Conservation (phyloP, 2,113 vertebrate genomes). For the Ivindomyrus marchei region DNA sequence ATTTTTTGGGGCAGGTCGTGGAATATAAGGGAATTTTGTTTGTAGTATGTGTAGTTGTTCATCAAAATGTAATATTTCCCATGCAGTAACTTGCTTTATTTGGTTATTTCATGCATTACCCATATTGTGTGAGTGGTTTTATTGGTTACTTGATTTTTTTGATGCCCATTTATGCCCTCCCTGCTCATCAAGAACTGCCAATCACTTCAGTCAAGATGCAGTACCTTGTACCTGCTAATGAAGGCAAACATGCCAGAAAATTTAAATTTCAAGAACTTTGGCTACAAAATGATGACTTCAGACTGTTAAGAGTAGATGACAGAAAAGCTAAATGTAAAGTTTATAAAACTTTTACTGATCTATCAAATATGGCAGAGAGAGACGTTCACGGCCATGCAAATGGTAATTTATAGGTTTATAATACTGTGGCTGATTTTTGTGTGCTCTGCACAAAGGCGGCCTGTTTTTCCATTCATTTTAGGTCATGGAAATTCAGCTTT, state of each 20-base stretch:
- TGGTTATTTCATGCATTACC: background rate
- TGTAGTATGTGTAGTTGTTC: background rate
- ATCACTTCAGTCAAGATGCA: background rate
- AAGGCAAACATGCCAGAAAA: background rate
- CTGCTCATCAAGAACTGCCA: background rate
- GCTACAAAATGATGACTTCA: background rate
- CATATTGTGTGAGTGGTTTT: background rate
- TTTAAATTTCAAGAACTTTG: background rate
- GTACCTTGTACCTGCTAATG: background rate
- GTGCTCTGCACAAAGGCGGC: background rate
- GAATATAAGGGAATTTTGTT: background rate
- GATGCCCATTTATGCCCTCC: background rate
- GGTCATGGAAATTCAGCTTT: background rate
- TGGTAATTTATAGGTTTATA: background rate
- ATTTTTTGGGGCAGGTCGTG: background rate
- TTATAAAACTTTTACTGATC: background rate
- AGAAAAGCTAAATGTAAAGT: background rate
- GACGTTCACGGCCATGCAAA: background rate
- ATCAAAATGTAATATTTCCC: background rate
- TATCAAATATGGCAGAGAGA: background rate
- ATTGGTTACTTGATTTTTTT: background rate
- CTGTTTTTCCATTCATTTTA: background rate
- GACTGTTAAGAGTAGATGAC: background rate
- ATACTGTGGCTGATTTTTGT: background rate
- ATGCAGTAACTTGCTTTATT: background rate